phyloP scores from a whole-genome alignment of 2,797 vertebrate species.

The Aldrovandia affinis region DNA sequence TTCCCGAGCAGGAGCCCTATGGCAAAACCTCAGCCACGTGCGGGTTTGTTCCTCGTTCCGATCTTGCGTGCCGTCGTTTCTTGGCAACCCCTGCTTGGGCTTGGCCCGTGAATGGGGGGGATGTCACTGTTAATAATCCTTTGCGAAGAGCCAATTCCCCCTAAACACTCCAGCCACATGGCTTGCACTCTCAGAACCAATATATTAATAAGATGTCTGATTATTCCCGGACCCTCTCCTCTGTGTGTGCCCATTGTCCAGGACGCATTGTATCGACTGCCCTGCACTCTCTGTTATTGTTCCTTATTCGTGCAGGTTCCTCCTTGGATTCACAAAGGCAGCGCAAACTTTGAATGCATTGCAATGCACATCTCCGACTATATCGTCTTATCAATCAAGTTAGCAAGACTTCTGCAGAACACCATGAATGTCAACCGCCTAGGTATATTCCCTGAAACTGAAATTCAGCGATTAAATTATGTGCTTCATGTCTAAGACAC shows the following conservation, averaged over 20 bases:
- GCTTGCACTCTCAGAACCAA: background rate
- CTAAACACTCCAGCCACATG: background rate
- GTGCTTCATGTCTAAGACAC: background rate
- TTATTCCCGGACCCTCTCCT: background rate
- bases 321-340: background rate
- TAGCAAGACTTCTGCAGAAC: background rate
- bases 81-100: no score
- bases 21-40: no score
- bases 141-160: background rate
- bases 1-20: no score
- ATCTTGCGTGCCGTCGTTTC: no score
- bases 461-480: background rate
- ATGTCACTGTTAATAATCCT: no score
- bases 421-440: background rate
- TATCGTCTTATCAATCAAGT: background rate
- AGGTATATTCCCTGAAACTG: background rate
- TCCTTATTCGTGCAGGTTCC: background rate
- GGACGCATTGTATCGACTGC: background rate
- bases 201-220: no score
- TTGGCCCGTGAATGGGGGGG: no score
- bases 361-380: background rate
- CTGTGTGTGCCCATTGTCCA: background rate
- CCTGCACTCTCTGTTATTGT: background rate
- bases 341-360: background rate
- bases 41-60: no score